Percentiles rank a stretch among this genome's conserved stretches.
phyloP scores from a whole-genome alignment of 2,797 vertebrate genomes.

The Fundulus diaphanus region DNA sequence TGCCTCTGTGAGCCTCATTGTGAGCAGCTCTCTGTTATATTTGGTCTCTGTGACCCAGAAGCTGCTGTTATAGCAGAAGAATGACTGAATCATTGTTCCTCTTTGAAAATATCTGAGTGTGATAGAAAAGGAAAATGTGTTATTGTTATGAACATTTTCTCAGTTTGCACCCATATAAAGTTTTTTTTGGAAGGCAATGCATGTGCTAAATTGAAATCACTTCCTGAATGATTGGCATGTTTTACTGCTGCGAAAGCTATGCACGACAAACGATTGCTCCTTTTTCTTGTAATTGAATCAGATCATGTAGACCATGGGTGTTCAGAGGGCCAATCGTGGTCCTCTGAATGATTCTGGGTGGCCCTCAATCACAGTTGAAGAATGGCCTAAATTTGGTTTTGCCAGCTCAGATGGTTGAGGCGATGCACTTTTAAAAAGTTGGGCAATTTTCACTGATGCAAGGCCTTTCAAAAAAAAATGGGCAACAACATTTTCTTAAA shows the following conservation, averaged over 20 bases:
- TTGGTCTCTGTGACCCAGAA: slow-evolving; percentile 58
- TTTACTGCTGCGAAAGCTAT: slow-evolving; percentile 8
- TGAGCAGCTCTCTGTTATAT: slow-evolving; percentile 56
- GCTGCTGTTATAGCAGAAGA: slow-evolving; percentile 63
- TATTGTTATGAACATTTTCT: slow-evolving; percentile 56
- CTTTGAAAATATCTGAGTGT: slow-evolving; percentile 30
- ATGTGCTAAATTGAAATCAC: slow-evolving; percentile 13
- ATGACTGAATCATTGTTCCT: slow-evolving; percentile 53
- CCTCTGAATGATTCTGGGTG: no score
- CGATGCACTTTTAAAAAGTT: no score
- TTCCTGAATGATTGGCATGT: slow-evolving; percentile 24
- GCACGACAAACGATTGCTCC: slow-evolving; percentile 10
- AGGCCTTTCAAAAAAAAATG: no score
- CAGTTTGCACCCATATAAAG: slow-evolving; percentile 41
- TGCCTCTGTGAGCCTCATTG: slow-evolving; percentile 58
- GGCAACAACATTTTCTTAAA: no score
- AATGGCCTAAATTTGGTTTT: no score
- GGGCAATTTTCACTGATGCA: no score
- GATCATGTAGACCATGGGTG: slow-evolving; percentile 3
- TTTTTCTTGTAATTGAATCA: slow-evolving; percentile 9
- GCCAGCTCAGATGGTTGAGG: no score
- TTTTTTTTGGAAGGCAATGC: slow-evolving; percentile 20
- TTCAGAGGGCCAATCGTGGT: no score
- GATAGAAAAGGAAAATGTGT: slow-evolving; percentile 43
- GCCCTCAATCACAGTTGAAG: no score